Evolutionary conservation across 1,140 invertebrate species (phyloP).

Genomic region (Aricia agestis): DNA sequence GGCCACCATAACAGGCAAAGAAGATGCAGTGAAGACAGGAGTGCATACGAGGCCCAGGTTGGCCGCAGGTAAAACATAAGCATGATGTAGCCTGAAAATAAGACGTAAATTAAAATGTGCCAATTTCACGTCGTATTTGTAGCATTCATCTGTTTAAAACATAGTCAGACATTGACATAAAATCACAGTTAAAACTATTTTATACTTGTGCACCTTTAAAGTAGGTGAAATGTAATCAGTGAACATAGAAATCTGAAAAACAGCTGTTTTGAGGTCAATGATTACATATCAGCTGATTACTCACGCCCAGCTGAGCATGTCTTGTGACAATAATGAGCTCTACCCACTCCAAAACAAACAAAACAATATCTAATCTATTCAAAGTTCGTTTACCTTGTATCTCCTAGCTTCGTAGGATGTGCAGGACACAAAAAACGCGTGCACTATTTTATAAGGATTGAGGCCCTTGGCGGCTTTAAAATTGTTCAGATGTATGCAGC

Average conservation of each 20-base stretch:
- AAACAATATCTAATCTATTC: slow-evolving; percentile 8
- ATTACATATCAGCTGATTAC: slow-evolving; percentile 66
- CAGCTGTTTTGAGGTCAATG: slow-evolving; percentile 63
- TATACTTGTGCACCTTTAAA: no score
- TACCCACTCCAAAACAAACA: slow-evolving; percentile 7
- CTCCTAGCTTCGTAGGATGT: slow-evolving; percentile 81
- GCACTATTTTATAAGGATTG: slow-evolving; percentile 84
- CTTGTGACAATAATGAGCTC: slow-evolving; percentile 11
- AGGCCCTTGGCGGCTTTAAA: slow-evolving; percentile 86
- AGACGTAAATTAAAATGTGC: slow-evolving; percentile 18
- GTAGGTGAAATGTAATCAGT: not conserved
- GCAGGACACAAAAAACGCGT: slow-evolving; percentile 86
- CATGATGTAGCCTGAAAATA: slow-evolving; percentile 81
- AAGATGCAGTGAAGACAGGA: slow-evolving; percentile 94
- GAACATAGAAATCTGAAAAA: slow-evolving; percentile 22
- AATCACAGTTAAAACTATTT: not conserved
- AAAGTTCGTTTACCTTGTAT: slow-evolving; percentile 79
- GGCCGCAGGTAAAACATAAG: slow-evolving; percentile 86
- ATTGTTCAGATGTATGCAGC: slow-evolving; percentile 86
- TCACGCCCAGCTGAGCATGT: slow-evolving; percentile 28
- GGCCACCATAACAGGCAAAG: slow-evolving; percentile 90
- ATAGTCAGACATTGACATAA: slow-evolving; percentile 7
- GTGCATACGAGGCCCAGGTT: slow-evolving; percentile 85
- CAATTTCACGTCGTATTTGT: no score
- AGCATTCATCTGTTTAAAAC: no score